Evolutionary conservation across 2,113 vertebrate species (phyloP), one percentile per base, ranked within the genome.

Genomic region (Callipepla squamata): DNA sequence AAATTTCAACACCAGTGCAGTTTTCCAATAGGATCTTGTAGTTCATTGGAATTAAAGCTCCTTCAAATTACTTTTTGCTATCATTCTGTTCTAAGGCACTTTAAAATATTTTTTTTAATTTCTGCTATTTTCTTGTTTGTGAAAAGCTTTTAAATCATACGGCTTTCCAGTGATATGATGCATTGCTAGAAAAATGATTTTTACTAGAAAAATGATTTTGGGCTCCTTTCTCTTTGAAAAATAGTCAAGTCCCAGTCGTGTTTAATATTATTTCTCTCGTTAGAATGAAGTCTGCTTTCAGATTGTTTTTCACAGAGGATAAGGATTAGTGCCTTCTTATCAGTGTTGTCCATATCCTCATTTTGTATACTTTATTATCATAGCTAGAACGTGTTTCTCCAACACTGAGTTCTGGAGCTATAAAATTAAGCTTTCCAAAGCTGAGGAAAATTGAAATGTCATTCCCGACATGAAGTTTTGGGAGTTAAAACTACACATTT

Each of bases 381-480:
- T 45, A 72, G 90, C 87, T 94, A 73, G 92, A 96, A 95, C 80
- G 74, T 82, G 42, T 72, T 96, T 96, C 87, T 89, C 73, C 80
- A 92, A 96, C 74, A 18, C 87, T 90, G 93, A 96, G 36, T 74
- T 96, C 92, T 96, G 85, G 73, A 96, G 69, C 70, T 93, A 66
- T 92, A 72, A 96, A 95, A 81, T 86, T 85, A 94, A 91, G 51
- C 82, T 96, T 89, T 84, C 68, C 81, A 96, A 96, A 94, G 83
- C 89, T 85, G 94, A 95, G 63, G 78, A 79, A 97, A 96, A 97
- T 93, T 85, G 85, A 96, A 97, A 96, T 96, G 93, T 96, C 94
- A 94, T 70, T 96, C 90, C 96, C 67, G 94, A 45, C 86, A 32
- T 47, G 47, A 72, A 87, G 58, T 79, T 95, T 93, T 86, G 82